A percentile compares a stretch with the other conserved stretches of the same genome.
Evolutionary conservation across 2,888 invertebrate genomes (phyloP).

Genomic region (Tachina lurida): DNA sequence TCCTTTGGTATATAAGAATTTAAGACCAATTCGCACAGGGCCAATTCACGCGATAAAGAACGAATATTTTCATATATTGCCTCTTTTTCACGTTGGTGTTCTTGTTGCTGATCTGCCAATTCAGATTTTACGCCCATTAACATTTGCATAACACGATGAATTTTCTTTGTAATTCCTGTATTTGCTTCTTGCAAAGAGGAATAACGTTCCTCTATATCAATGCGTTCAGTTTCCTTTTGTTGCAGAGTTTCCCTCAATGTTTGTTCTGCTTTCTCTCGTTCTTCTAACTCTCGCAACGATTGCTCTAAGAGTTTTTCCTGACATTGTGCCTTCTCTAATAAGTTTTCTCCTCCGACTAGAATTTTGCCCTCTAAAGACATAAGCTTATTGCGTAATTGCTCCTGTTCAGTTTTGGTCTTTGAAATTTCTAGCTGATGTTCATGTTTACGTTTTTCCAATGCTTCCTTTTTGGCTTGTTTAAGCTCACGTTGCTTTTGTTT

Average conservation of each 20-base stretch:
- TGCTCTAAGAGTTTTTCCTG: conserved; percentile 95
- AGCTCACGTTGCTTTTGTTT: conserved; percentile 83
- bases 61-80: conserved; percentile 96
- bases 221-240: conserved; percentile 95
- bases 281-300: conserved; percentile 91
- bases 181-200: conserved; percentile 97
- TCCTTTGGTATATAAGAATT: conserved; percentile 97
- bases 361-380: conserved; percentile 96
- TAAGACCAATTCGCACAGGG: conserved; percentile 94
- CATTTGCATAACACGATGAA: conserved; percentile 94
- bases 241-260: conserved; percentile 91
- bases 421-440: conserved; percentile 90
- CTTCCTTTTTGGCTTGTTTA: conserved; percentile 86
- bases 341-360: conserved; percentile 98
- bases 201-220: conserved; percentile 97
- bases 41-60: conserved; percentile 94
- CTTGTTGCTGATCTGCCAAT: conserved; percentile 93
- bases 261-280: conserved; percentile 90
- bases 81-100: conserved; percentile 98
- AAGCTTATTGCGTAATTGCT: conserved; percentile 92
- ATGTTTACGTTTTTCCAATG: conserved; percentile 86
- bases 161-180: conserved; percentile 94
- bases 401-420: conserved; percentile 91
- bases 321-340: conserved; percentile 97
- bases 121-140: conserved; percentile 94